Evolutionary conservation across 1,140 invertebrate genomes (phyloP), one percentile per base, ranked within the genome.

Genomic region (Eumaeus atala): DNA sequence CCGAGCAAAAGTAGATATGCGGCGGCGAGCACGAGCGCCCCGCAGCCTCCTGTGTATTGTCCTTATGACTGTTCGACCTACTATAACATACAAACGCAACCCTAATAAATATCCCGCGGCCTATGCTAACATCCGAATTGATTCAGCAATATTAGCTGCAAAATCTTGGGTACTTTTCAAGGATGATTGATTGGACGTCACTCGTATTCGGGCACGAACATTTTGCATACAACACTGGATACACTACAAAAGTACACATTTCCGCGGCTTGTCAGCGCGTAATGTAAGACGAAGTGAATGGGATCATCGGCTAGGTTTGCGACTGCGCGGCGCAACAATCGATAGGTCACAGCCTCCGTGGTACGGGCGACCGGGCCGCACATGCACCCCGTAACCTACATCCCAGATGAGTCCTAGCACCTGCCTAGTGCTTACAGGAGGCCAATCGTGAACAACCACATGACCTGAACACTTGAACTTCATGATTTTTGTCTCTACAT

Each of bases 321-420:
- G 40, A 14, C 14, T 44, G 40, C 40, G 40, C 40, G 40, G 40
- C 16, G 40, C 21, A 28, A 44, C 40, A 44, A 44, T 44, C 40
- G 40, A 44, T 44, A 44, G 40, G 40, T 44, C 40, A 16, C 40
- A 44, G 40, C 40, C 40, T 44, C 40, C 40, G 21, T 17, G 40
- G n/a, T 17, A 16, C 40, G 40, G 9, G 40, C 5, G 21, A 28
- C 21, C 21, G 21, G 21, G 21, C 6, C 21, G 21, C 21, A 28
- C 21, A 28, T 44, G 40, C 40, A 44, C 40, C 21, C 17, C 40
- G 40, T 44, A 18, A 44, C 40, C 40, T 44, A 44, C 14, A 44
- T 44, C 14, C 40, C 21, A 3, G 21, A 28, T 28, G 21, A 28
- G 21, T 28, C 21, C 21, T 28, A 28, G 21, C 21, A 28, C 21